Base-by-base conservation (phyloP, 1,140 invertebrate species). In the Bombus waltoni region DNA sequence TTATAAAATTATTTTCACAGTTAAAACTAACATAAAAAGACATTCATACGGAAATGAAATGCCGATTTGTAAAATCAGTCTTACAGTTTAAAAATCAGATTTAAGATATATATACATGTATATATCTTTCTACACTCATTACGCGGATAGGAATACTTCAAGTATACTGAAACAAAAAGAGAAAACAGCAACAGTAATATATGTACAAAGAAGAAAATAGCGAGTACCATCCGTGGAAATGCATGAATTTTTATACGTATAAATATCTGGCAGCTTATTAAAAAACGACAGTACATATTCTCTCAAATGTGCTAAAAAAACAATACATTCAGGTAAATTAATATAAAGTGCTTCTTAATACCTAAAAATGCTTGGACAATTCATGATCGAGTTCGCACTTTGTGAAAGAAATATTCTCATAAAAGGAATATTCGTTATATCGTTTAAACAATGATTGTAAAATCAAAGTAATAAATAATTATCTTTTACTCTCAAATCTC, bases 41-140 rank as follows among this genome's bases (percentile, higher is more conserved):
- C 83, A 80, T 72, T 80, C 83, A 80, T 85, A 85, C 3, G 11
- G 11, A 73, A 80, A 85, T 80, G 68, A 72, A 68, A 83, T 78
- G 81, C 35, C 62, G 42, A 85, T 73, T 59, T 80, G 53, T 85
- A 62, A 80, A 85, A 85, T 85, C 83, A 85, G 83, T 85, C 83
- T 85, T 85, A 80, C 83, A 80, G 32, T 80, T 68, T 59, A 72
- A 59, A 85, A 85, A 47, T 85, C 53, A 72, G 18, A 83, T 57
- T 32, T n/a, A 18, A 42, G 11, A 62, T 53, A 35, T 53, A 38
- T 75, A 32, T 72, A 35, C 32, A 47, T 65, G 13, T 66, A 35
- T 70, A 40, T 70, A 35, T 28, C 25, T 32, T 40, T 53, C 59
- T 11, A 11, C 68, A 73, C 28, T 66, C 28, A 22, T 65, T 78